These are phyloP conservation scores for Pseudomyrmex flavicornis DNA, from an alignment of 1,140 invertebrate species.

Conservation along the genomic window DNA sequence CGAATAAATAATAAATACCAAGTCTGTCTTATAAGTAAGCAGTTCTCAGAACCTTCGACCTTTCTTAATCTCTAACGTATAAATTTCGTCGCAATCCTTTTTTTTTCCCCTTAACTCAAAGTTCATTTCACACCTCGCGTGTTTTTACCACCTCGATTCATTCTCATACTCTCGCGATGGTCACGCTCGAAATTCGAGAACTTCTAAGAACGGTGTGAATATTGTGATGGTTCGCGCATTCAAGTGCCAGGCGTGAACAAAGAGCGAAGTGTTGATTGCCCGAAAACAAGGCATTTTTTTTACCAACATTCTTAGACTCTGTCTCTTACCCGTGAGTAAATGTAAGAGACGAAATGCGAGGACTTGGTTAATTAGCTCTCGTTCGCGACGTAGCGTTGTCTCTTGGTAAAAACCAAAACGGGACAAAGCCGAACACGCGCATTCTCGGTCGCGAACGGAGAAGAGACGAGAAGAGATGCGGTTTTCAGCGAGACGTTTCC, in stretches of 20 bases:
- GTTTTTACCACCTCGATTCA: conserved; percentile 71
- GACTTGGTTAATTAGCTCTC: conserved; percentile 7
- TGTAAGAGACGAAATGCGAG: conserved; percentile 42
- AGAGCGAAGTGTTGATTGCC: conserved; percentile 83
- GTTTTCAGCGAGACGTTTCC: conserved; percentile 62
- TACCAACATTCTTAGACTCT: conserved; percentile 65
- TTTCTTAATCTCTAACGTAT: conserved; percentile 42
- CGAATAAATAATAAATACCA: conserved; percentile 21
- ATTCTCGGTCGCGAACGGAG: background rate
- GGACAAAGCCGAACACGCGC: background rate
- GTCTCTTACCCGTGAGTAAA: conserved; percentile 54
- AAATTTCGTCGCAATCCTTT: conserved; percentile 32
- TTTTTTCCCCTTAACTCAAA: conserved; percentile 61
- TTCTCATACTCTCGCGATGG: conserved; percentile 74
- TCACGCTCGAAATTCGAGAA: conserved; percentile 79
- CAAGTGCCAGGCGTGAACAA: conserved; percentile 79
- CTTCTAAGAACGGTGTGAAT: conserved; percentile 81
- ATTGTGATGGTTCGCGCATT: conserved; percentile 81
- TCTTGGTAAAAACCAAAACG: background rate
- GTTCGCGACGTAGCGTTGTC: background rate
- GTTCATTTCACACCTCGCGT: conserved; percentile 79
- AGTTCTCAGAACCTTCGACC: conserved; percentile 60
- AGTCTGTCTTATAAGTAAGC: background rate
- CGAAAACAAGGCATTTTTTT: conserved; percentile 81
- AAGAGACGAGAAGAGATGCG: conserved; percentile 15